Evolutionary conservation across 2,797 vertebrate species (phyloP).

Genomic region (Mormyrus hasselquistii): DNA sequence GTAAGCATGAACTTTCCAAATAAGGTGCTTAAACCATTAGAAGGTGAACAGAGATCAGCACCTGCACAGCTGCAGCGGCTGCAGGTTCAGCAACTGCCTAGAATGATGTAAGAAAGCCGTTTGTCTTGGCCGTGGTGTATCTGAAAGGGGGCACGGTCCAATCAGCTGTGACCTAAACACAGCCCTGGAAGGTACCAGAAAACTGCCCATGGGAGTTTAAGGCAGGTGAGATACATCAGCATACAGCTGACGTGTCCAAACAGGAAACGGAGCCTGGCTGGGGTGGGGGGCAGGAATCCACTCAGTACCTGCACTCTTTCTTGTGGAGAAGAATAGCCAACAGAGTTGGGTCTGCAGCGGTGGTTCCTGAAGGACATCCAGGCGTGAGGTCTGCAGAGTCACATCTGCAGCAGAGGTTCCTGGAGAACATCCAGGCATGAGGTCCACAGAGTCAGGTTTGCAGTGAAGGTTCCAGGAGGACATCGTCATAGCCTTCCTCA

Average conservation of each 20-base stretch:
- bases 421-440: neutral
- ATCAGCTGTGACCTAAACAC: constrained; percentile 65
- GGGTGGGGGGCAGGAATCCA: constrained; percentile 28
- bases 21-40: neutral
- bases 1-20: neutral
- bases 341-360: neutral
- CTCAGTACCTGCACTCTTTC: neutral
- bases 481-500: neutral
- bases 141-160: constrained; percentile 37
- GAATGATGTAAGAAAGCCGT: constrained; percentile 24
- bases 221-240: constrained; percentile 76
- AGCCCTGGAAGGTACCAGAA: constrained; percentile 67
- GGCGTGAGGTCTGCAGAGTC: neutral
- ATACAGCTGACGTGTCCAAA: constrained; percentile 66
- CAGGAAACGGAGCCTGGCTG: constrained; percentile 53
- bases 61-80: neutral
- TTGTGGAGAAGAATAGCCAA: neutral
- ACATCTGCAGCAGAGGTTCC: neutral
- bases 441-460: neutral
- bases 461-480: neutral
- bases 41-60: neutral
- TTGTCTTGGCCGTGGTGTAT: constrained; percentile 29
- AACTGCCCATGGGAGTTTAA: constrained; percentile 60
- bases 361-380: neutral
- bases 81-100: constrained; percentile 22